These are phyloP conservation scores for Ictidomys tridecemlineatus DNA, from an alignment of 2,113 vertebrate species.

Conservation along the genomic window DNA sequence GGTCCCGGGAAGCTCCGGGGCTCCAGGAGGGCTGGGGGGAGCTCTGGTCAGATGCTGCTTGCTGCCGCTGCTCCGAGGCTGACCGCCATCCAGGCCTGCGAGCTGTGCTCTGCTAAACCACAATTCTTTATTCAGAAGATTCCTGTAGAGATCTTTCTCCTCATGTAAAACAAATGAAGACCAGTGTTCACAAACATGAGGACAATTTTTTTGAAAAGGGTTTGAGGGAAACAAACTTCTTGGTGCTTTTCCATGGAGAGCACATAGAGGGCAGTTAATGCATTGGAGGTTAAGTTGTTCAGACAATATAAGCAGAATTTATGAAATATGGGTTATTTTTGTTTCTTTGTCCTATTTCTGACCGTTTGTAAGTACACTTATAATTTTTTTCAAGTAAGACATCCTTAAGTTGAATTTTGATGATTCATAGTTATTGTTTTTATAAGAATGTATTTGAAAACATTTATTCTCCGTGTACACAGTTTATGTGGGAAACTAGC, in stretches of 20 bases:
- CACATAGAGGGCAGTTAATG: neutral
- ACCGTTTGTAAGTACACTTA: neutral
- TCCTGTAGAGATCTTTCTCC: neutral
- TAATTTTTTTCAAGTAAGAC: neutral
- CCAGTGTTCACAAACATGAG: slow-evolving; percentile 44
- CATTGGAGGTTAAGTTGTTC: neutral
- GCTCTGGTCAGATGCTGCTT: too few species aligned
- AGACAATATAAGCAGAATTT: neutral
- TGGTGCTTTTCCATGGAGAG: slow-evolving; percentile 33
- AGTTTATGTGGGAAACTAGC: too few species aligned
- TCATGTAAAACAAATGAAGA: neutral
- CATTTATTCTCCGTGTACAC: too few species aligned
- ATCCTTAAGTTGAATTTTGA: slow-evolving; percentile 39
- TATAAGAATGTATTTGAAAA: too few species aligned
- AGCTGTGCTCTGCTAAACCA: too few species aligned
- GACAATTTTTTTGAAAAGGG: neutral
- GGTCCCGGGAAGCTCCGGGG: too few species aligned
- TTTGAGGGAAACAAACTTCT: slow-evolving; percentile 30
- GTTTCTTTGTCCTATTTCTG: neutral
- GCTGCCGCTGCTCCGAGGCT: too few species aligned
- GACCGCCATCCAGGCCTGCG: too few species aligned
- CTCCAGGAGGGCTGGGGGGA: too few species aligned
- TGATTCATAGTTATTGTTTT: slow-evolving; percentile 33
- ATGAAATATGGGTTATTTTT: neutral
- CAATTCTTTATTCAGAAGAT: slow-evolving; percentile 20